A percentile compares a stretch with the other conserved stretches of the same genome.
Conservation (phyloP, 2,797 vertebrate genomes). For the Allobates femoralis region DNA sequence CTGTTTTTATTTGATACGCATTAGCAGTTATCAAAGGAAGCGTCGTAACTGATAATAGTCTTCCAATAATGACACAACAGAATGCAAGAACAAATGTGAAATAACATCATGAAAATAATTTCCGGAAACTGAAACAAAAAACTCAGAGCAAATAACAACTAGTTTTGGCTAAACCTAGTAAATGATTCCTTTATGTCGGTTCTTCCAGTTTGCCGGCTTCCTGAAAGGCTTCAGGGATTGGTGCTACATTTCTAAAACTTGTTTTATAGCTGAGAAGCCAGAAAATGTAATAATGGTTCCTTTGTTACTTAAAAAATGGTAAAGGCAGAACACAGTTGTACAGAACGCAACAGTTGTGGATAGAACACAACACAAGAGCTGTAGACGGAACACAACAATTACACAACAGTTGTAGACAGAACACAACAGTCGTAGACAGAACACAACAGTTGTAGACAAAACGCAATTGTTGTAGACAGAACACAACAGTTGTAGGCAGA, state of each 20-base stretch:
- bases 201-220: neutral
- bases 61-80: neutral
- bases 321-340: neutral
- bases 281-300: neutral
- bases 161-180: neutral
- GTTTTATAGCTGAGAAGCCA: neutral
- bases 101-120: neutral
- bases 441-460: too few species aligned
- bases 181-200: neutral
- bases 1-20: neutral
- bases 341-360: too few species aligned
- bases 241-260: neutral
- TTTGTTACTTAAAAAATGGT: neutral
- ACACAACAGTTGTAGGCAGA: too few species aligned
- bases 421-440: too few species aligned
- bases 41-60: neutral
- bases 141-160: neutral
- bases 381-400: too few species aligned
- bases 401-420: too few species aligned
- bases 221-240: neutral
- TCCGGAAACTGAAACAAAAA: neutral
- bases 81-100: neutral
- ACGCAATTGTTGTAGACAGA: too few species aligned
- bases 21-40: neutral
- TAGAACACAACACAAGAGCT: too few species aligned